Evolutionary conservation across 2,888 invertebrate species (phyloP).

Genomic region (Pyrochroa serraticornis): DNA sequence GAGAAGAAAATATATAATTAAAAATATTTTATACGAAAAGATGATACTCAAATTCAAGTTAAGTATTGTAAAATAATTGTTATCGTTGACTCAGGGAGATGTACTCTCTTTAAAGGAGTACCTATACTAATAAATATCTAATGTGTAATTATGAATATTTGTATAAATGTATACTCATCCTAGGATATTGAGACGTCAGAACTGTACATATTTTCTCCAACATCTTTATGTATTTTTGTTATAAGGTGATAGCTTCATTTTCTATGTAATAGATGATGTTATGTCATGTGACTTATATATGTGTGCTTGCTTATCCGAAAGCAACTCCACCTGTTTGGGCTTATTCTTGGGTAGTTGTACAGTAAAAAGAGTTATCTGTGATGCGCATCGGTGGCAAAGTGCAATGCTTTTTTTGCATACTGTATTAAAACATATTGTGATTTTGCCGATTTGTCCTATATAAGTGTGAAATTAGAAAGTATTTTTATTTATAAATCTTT

Average conservation of each 20-base stretch:
- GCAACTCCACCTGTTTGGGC: conserved; percentile 34
- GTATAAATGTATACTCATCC: conserved; percentile 42
- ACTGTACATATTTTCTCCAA: conserved; percentile 36
- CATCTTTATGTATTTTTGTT: conserved; percentile 41
- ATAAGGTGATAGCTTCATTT: conserved; percentile 41
- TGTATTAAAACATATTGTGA: conserved; percentile 52
- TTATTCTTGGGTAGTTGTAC: conserved; percentile 46
- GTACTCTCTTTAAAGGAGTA: conserved; percentile 31
- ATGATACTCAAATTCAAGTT: conserved; percentile 37
- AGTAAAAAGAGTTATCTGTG: conserved; percentile 55
- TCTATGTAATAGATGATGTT: conserved; percentile 40
- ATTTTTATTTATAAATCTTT: conserved; percentile 54
- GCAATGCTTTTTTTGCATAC: conserved; percentile 54
- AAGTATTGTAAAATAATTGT: conserved; percentile 43
- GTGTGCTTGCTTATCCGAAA: conserved; percentile 46
- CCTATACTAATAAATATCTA: conserved; percentile 21
- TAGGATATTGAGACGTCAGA: conserved; percentile 23
- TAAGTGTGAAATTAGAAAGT: conserved; percentile 53
- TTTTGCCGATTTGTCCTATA: conserved; percentile 57
- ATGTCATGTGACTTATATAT: conserved; percentile 43
- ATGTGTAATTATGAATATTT: conserved; percentile 33
- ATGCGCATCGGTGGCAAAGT: conserved; percentile 57
- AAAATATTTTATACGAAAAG: conserved; percentile 24
- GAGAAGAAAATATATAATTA: conserved; percentile 20
- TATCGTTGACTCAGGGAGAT: conserved; percentile 49